Base-by-base conservation (phyloP, 2,888 invertebrate species). In the Azorinus chamasolen region DNA sequence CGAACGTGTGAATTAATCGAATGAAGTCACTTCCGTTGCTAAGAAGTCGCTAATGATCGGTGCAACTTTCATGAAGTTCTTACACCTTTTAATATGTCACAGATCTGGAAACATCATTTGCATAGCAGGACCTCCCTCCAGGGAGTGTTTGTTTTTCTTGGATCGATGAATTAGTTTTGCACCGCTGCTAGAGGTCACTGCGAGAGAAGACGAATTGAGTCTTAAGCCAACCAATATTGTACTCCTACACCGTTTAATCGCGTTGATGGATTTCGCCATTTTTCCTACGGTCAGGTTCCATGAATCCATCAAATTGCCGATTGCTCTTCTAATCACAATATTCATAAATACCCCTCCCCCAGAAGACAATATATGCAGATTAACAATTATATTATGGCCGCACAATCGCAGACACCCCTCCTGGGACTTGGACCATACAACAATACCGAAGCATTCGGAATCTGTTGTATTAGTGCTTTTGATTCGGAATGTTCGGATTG, bases 51-150 rank as follows among this genome's bases (percentile, higher is more conserved):
- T 79, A 79, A 79, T 79, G 79, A 79, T 74, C 62, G 62, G 64
- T 65, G 66, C 73, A 66, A 70, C 68, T 76, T 80, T 74, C 76
- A 78, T 78, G 78, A 71, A 71, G 71, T 78, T 72, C 65, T 70
- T 32, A 63, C 83, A 83, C 83, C 79, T 83, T 63, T 59, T 79
- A 79, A 79, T 79, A 69, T 74, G 79, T 79, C 79, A 74, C 58
- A 48, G 63, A 43, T 54, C 43, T 39, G 63, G 51, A 66, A 69
- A 79, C 74, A 74, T 65, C 70, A 79, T 74, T 74, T 63, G 79
- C 74, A 74, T 74, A 63, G 63, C 54, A 51, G 46, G 50, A 43
- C 22, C 18, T 48, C 16, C 37, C 58, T 57, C 66, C 32, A n/a
- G 77, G 64, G 75, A 64, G 53, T 22, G 70, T 69, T 70, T 48